Evolutionary conservation across 2,797 vertebrate species (phyloP), one percentile per base, ranked within the genome.

Genomic region (Molossus alvarezi): DNA sequence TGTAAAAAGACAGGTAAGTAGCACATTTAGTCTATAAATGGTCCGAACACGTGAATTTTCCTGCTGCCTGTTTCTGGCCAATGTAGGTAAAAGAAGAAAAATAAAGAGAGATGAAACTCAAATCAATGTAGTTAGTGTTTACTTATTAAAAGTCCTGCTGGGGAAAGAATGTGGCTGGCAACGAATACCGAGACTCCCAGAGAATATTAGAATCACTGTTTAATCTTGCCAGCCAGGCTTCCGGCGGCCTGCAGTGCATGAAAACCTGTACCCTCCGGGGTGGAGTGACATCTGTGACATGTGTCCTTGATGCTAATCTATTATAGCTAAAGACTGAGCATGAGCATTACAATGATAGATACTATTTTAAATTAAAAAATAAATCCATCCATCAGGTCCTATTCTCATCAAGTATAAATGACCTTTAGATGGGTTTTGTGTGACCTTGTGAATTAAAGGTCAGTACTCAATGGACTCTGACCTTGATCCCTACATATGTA

Each of bases 321-420:
- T 55, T 69, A 41, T 1, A 69, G 29, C 65, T 51, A 41, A 88
- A 90, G 65, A 69, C 1, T 4, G 55, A n/a, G 23, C 14, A 58
- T 12, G 53, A 69, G 1, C 12, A n/a, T 12, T 65, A 91, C 11
- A 58, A 13, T 62, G 65, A 84, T 76, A 48, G 55, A 12, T 41
- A 33, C n/a, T 77, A 15, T 53, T 81, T 81, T 60, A 86, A 81
- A 62, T 86, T 27, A 75, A 91, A 95, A 95, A 87, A 90, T 62
- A 76, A 85, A 71, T 64, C 27, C 10, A 64, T 51, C 27, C 20
- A 60, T 53, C 20, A 33, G 15, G 23, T 27, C 13, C 45, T 82
- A n/a, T 64, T 82, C 87, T 84, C 94, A 13, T 37, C 69, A 53
- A 69, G 10, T 12, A 48, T 53, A 92, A 92, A 69, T 37, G 51